Evolutionary conservation across 2,888 invertebrate species (phyloP).

Genomic region (Diadegma fenestrale): DNA sequence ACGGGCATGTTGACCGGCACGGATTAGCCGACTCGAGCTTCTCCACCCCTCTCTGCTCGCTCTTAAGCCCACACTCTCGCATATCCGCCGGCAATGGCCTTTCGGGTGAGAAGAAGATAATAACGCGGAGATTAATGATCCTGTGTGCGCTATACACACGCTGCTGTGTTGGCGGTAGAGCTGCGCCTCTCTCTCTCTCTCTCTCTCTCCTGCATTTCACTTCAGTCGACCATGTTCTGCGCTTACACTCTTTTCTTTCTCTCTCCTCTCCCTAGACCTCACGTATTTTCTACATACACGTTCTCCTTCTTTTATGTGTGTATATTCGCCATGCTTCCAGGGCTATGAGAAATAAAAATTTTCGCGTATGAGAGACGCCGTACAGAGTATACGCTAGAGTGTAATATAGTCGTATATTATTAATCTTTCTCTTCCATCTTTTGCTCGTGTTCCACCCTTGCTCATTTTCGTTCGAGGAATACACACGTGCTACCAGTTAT

Average conservation of each 20-base stretch:
- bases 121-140: slow-evolving; percentile 68
- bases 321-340: slow-evolving; percentile 30
- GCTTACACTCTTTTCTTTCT: slow-evolving; percentile 29
- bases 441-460: slow-evolving; percentile 27
- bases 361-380: slow-evolving; percentile 30
- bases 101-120: slow-evolving; percentile 66
- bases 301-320: neutral
- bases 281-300: slow-evolving; percentile 1
- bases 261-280: neutral
- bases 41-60: slow-evolving; percentile 21
- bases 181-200: slow-evolving; percentile 33
- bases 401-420: slow-evolving; percentile 59
- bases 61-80: slow-evolving; percentile 62
- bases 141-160: slow-evolving; percentile 44
- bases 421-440: slow-evolving; percentile 50
- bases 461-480: slow-evolving; percentile 26
- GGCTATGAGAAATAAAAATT: slow-evolving; percentile 50
- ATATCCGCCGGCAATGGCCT: slow-evolving; percentile 64
- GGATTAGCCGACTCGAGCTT: slow-evolving; percentile 70
- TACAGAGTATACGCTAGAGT: slow-evolving; percentile 1
- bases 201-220: slow-evolving; percentile 54
- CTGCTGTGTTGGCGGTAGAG: slow-evolving; percentile 31
- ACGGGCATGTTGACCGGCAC: slow-evolving; percentile 74
- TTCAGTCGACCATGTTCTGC: slow-evolving; percentile 51
- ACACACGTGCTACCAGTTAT: neutral